Evolutionary conservation across 2,113 vertebrate species (phyloP).

Genomic region (Uria lomvia): DNA sequence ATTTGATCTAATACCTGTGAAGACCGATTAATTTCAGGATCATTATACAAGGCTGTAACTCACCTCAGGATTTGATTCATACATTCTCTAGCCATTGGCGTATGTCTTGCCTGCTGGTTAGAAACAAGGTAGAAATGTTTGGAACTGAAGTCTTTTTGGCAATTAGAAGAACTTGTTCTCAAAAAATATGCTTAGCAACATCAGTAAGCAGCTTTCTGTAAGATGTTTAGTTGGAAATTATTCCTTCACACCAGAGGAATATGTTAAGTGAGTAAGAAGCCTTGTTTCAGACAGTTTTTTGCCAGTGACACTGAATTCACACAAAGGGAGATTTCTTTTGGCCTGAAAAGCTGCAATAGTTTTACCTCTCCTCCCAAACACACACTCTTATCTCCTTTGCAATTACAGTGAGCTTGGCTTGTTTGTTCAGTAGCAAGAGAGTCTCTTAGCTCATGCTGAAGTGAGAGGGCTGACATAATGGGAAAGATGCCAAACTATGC

Average conservation of each 20-base stretch:
- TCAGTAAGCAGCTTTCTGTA: slow-evolving; percentile 10
- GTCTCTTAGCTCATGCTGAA: background rate
- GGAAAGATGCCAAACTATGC: background rate
- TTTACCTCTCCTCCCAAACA: background rate
- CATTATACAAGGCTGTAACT: background rate
- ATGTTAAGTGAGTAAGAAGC: slow-evolving; percentile 12
- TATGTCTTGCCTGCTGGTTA: background rate
- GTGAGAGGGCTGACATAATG: background rate
- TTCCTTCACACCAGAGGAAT: slow-evolving; percentile 1
- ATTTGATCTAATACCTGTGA: background rate
- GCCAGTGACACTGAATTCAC: background rate
- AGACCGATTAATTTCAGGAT: background rate
- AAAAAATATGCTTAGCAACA: background rate
- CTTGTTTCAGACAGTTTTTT: background rate
- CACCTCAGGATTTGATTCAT: background rate
- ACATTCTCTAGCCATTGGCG: background rate
- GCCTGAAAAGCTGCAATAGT: background rate
- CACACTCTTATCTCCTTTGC: background rate
- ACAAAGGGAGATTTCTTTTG: background rate
- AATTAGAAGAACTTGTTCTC: slow-evolving; percentile 18
- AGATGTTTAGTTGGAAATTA: slow-evolving; percentile 18
- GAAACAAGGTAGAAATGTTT: background rate
- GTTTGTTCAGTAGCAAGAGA: background rate
- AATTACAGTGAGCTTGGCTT: background rate
- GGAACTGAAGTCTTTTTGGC: background rate